A percentile compares a stretch with the other conserved stretches of the same genome.
Conservation (phyloP, 2,888 invertebrate genomes). For the Dryococelus australis region DNA sequence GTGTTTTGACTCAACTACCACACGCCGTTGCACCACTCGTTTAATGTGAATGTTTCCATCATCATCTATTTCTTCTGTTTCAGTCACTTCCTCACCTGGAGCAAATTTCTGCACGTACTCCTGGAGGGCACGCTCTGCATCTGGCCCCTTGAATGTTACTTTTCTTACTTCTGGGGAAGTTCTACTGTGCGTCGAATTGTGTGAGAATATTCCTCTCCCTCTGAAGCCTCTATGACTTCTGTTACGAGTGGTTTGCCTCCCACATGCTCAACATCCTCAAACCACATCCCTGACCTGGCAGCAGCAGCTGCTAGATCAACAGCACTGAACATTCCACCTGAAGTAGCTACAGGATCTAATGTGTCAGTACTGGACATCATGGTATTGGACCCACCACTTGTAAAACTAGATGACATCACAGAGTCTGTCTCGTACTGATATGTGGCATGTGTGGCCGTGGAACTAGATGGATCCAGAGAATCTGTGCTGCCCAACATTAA, state of each 20-base stretch:
- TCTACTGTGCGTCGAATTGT: slow-evolving; percentile 61
- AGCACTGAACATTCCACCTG: slow-evolving; percentile 62
- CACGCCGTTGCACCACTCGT: slow-evolving; percentile 60
- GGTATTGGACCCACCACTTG: slow-evolving; percentile 84
- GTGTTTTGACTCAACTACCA: slow-evolving; percentile 57
- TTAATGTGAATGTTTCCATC: slow-evolving; percentile 64
- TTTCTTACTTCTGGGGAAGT: slow-evolving; percentile 62
- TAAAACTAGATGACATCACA: slow-evolving; percentile 84
- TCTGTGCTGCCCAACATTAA: slow-evolving; percentile 72
- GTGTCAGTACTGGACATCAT: slow-evolving; percentile 81
- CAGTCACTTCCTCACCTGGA: slow-evolving; percentile 62
- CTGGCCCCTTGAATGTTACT: slow-evolving; percentile 63
- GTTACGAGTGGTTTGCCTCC: slow-evolving; percentile 59
- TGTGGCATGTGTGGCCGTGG: slow-evolving; percentile 82
- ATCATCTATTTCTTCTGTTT: slow-evolving; percentile 62
- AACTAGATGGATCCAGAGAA: slow-evolving; percentile 79
- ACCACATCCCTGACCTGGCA: slow-evolving; percentile 60
- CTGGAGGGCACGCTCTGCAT: slow-evolving; percentile 61
- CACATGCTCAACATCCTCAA: slow-evolving; percentile 56
- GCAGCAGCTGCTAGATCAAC: slow-evolving; percentile 56
- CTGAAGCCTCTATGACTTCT: slow-evolving; percentile 60
- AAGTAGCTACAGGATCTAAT: slow-evolving; percentile 66
- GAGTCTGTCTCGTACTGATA: slow-evolving; percentile 86
- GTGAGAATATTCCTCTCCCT: slow-evolving; percentile 59
- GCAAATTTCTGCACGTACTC: slow-evolving; percentile 62